Evolutionary conservation across 2,113 vertebrate species (phyloP).

Genomic region (Noturus placidus): DNA sequence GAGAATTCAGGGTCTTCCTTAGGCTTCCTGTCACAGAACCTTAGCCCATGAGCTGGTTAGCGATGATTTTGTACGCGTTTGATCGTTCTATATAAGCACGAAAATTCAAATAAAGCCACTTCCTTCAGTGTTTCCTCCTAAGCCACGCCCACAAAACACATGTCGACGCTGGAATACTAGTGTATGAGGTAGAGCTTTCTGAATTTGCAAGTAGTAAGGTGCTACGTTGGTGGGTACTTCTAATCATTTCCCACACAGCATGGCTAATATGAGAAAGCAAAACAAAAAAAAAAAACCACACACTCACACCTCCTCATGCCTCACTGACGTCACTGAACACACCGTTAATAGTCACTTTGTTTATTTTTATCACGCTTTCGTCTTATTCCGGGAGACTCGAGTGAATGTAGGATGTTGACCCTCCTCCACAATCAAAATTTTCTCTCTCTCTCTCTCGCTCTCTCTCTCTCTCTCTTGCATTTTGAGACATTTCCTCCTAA

Average conservation of each 20-base stretch:
- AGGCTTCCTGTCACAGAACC: neutral
- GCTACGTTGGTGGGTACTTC: neutral
- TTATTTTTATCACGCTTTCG: neutral
- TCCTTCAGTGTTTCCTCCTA: neutral
- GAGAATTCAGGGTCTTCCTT: neutral
- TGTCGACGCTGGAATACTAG: neutral
- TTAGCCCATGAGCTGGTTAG: neutral
- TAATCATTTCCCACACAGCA: neutral
- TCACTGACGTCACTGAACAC: neutral
- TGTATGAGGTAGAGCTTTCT: neutral
- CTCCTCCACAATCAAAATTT: neutral
- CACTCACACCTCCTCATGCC: neutral
- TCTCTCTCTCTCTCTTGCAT: neutral
- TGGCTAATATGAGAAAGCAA: neutral
- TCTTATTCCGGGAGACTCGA: neutral
- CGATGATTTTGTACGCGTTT: neutral
- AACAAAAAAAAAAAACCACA: neutral
- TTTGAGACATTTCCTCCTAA: slow-evolving; percentile 35
- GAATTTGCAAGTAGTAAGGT: neutral
- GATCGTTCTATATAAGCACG: neutral
- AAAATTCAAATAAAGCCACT: neutral
- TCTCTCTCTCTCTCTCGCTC: neutral
- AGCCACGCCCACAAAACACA: neutral
- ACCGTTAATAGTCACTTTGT: neutral
- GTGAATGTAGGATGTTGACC: neutral